A percentile compares a stretch with the other conserved stretches of the same genome.
Conservation (phyloP, 2,113 vertebrate species). For the Phasianus colchicus region DNA sequence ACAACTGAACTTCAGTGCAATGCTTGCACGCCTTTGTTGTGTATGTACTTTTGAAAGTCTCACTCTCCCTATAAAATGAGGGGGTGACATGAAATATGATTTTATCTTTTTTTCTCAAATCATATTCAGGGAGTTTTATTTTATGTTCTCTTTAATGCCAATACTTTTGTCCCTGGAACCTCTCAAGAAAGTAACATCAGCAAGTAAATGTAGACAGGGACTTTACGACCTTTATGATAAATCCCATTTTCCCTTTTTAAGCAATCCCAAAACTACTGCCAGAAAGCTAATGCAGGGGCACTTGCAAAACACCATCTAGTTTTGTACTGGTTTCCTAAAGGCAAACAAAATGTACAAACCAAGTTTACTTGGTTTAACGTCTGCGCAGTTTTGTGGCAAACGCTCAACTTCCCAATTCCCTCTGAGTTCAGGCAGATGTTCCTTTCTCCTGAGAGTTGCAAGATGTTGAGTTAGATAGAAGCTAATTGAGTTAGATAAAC, state of each 20-base stretch:
- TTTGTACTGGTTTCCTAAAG: neutral
- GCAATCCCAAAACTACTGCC: neutral
- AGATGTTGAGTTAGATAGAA: neutral
- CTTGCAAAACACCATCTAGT: neutral
- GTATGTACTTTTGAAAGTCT: neutral
- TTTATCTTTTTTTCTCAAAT: slow-evolving; percentile 15
- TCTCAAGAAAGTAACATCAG: slow-evolving; percentile 56
- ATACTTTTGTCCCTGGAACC: slow-evolving; percentile 50
- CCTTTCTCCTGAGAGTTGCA: neutral
- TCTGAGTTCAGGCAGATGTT: neutral
- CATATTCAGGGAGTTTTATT: slow-evolving; percentile 28
- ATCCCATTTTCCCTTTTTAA: slow-evolving; percentile 11
- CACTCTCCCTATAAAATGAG: neutral
- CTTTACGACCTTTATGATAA: slow-evolving; percentile 5
- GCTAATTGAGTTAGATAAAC: neutral
- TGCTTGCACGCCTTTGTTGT: neutral
- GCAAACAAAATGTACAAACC: neutral
- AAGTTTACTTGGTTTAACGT: neutral
- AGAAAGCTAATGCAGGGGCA: neutral
- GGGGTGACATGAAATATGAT: neutral
- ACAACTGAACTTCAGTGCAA: neutral
- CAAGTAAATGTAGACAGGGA: slow-evolving; percentile 53
- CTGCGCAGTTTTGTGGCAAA: neutral
- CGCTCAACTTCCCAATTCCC: neutral
- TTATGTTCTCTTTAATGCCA: slow-evolving; percentile 17